phyloP scores from a whole-genome alignment of 2,888 invertebrate species.

The Trichacis sp. region DNA sequence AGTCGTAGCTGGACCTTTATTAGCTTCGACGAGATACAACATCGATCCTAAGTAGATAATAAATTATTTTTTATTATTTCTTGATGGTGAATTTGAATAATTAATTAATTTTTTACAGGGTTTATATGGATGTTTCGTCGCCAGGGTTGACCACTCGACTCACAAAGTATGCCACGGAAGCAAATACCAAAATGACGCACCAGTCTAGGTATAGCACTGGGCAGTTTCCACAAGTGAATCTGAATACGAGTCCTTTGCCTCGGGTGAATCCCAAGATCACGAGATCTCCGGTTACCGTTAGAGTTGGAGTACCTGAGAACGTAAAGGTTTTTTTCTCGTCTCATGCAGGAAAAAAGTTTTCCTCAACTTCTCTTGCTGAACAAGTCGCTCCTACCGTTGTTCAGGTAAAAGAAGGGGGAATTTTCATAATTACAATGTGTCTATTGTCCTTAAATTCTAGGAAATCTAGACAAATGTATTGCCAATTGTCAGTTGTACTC shows the following conservation, averaged over 20 bases:
- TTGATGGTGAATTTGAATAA: too few species aligned
- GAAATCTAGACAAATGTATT: too few species aligned
- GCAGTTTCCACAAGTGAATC: slow-evolving; percentile 64
- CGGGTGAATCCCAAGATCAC: slow-evolving; percentile 53
- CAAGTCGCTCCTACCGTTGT: slow-evolving; percentile 43
- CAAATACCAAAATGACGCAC: slow-evolving; percentile 57
- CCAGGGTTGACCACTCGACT: slow-evolving; percentile 61
- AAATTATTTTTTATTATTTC: not conserved
- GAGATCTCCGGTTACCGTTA: slow-evolving; percentile 58
- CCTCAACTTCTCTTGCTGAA: slow-evolving; percentile 31
- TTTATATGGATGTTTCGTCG: slow-evolving; percentile 60
- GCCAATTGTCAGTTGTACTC: too few species aligned
- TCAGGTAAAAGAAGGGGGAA: slow-evolving; percentile 37
- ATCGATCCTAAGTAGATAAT: slow-evolving; percentile 67
- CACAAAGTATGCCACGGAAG: slow-evolving; percentile 63
- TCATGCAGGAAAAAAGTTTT: slow-evolving; percentile 49
- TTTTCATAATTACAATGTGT: too few species aligned
- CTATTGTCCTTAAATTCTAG: too few species aligned
- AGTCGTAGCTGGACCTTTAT: slow-evolving; percentile 67
- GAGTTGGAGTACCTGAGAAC: slow-evolving; percentile 59
- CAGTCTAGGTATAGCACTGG: slow-evolving; percentile 62
- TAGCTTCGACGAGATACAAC: slow-evolving; percentile 69
- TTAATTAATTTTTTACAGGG: slow-evolving; percentile 39
- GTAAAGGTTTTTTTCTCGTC: slow-evolving; percentile 46
- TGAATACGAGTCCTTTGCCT: slow-evolving; percentile 58